phyloP scores from a whole-genome alignment of 2,113 vertebrate species.

The Stigmatopora nigra region DNA sequence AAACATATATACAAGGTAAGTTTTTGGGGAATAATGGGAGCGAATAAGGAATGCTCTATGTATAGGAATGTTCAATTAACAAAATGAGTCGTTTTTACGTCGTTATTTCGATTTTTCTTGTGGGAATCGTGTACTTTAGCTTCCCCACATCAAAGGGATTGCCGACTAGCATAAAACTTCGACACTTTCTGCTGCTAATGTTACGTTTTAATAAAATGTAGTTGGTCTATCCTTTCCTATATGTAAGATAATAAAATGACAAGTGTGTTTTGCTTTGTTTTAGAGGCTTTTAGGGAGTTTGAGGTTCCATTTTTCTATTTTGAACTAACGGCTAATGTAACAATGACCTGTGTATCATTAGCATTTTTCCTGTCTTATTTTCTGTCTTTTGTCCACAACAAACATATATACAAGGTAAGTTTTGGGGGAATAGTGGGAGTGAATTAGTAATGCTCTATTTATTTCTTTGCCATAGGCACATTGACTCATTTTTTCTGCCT shows the following conservation, averaged over 20 bases:
- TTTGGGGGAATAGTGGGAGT: neutral
- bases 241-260: neutral
- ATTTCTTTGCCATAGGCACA: neutral
- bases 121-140: neutral
- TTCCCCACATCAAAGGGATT: slow-evolving; percentile 35
- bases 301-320: slow-evolving; percentile 1
- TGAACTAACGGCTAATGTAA: neutral
- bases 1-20: neutral
- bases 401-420: neutral
- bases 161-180: slow-evolving; percentile 49
- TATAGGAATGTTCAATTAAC: neutral
- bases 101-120: neutral
- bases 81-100: neutral
- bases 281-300: neutral
- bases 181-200: slow-evolving; percentile 49
- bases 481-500: neutral
- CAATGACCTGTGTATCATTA: neutral
- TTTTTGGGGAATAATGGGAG: neutral
- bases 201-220: slow-evolving; percentile 1
- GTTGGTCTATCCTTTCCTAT: neutral
- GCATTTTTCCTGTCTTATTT: neutral
- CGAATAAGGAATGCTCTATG: neutral
- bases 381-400: neutral
- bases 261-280: neutral
- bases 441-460: slow-evolving; percentile 1